A percentile compares a stretch with the other conserved stretches of the same genome.
These are phyloP conservation scores for Poecilia latipinna DNA, from an alignment of 2,113 vertebrate species.

Conservation along the genomic window DNA sequence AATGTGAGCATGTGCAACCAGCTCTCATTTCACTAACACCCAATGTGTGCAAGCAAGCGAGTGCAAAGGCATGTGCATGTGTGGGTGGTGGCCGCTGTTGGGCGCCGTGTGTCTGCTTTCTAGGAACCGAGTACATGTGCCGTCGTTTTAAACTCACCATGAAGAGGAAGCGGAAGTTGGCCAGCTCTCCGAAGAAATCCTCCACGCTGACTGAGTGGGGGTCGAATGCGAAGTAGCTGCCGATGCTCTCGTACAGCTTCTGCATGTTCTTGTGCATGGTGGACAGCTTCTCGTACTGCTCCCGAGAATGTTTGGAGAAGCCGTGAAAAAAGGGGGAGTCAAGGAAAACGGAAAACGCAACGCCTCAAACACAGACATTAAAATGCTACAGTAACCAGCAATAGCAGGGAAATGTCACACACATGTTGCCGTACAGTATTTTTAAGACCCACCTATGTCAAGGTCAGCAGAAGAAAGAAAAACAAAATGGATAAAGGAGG, in stretches of 20 bases:
- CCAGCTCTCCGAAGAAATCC: slow-evolving; percentile 94
- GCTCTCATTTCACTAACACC: slow-evolving; percentile 27
- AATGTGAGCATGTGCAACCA: background rate
- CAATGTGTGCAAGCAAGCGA: slow-evolving; percentile 5
- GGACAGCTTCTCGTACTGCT: slow-evolving; percentile 93
- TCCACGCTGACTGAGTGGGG: slow-evolving; percentile 88
- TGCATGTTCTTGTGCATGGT: slow-evolving; percentile 97
- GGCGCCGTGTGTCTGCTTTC: slow-evolving; percentile 1
- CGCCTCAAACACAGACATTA: background rate
- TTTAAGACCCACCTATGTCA: slow-evolving; percentile 41
- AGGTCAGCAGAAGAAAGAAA: slow-evolving; percentile 59
- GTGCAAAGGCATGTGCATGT: slow-evolving; percentile 14
- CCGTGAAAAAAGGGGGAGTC: slow-evolving; percentile 82
- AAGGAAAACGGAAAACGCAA: slow-evolving; percentile 76
- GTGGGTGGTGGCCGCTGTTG: slow-evolving; percentile 35
- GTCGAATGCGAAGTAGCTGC: slow-evolving; percentile 93
- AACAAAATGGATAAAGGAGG: slow-evolving; percentile 39
- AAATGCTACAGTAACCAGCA: background rate
- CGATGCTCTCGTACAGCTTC: slow-evolving; percentile 91
- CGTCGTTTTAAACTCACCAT: slow-evolving; percentile 85
- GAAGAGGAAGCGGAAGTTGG: slow-evolving; percentile 90
- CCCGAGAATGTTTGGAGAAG: slow-evolving; percentile 89
- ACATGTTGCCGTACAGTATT: slow-evolving; percentile 28
- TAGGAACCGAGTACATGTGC: slow-evolving; percentile 1
- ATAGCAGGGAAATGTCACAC: background rate